Base-by-base conservation (phyloP, 2,888 invertebrate genomes). In the Sphaerophoria taeniata region DNA sequence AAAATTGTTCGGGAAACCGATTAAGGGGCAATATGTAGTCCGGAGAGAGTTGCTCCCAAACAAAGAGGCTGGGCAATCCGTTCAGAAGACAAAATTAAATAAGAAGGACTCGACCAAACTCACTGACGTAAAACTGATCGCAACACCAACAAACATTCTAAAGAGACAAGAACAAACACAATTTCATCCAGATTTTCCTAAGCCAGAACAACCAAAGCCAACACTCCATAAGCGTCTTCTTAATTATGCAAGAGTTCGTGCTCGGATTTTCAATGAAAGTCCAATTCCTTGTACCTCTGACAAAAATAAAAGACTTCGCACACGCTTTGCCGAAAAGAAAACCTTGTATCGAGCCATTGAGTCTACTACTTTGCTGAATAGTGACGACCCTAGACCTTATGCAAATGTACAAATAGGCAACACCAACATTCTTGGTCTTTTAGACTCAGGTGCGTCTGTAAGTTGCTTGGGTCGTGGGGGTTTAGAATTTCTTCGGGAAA, bases 1-100 rank as follows among this genome's bases (percentile, higher is more conserved):
- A 4, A 49, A 49, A 49, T 49, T 49, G 47, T 49, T 14, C 47
- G 47, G 47, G 47, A 49, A 49, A 49, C 47, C n/a, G 47, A 14
- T 4, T 14, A 14, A 49, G 47, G 47, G 11, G 11, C 45, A 45
- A 45, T 45, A 9, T 45, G 45, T 12, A 45, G 45, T 45, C 45
- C 45, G 45, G 9, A 49, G 47, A 45, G 12, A 6, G 9, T 45
- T 45, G 45, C 45, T 45, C 45, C 45, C 45, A 45, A 12, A 4
- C 45, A 49, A 49, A 49, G 9, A 49, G 47, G 9, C n/a, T 14
- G 47, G 47, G 14, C 47, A 49, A 49, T 49, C 14, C n/a, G n/a
- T 14, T 49, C 47, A 49, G 47, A 49, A 14, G 9, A 11, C 11
- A 5, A 5, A 9, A 45, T 45, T 9, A 45, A 5, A 45, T 11